Base-by-base conservation (phyloP, 1,140 invertebrate species). In the Leptinotarsa texana region DNA sequence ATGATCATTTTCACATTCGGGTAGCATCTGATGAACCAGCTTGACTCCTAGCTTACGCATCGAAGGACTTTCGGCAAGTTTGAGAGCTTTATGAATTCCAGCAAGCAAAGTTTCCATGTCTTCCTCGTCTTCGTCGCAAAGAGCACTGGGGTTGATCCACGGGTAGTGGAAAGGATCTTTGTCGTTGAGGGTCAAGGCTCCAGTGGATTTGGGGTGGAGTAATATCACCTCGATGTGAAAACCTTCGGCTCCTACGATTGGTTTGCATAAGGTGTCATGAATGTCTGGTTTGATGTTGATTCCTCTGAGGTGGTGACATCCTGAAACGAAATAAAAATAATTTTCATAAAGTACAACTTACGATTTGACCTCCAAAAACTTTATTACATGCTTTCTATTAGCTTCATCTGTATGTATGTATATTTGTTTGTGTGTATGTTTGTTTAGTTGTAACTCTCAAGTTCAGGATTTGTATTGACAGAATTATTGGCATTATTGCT, bases 161-260 rank as follows among this genome's bases (percentile, higher is more conserved):
- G 93, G 93, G 79, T 89, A 87, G 72, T 88, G 87, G 47, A 87
- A 87, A 3, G 92, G 92, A 85, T 93, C 87, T 49, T 76, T 85
- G 70, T 86, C 84, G 73, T 84, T 86, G n/a, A 93, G 82, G 78
- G 87, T 85, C 13, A 93, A 71, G 68, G 82, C 82, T n/a, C 92
- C 92, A 21, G 83, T 82, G 21, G 90, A 91, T 82, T 91, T 89
- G 1, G 95, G 94, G 82, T 92, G 88, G 3, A 94, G 88, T 0
- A 94, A 82, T 82, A 93, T 92, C 0, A 93, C 90, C 86, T 6
- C 90, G 21, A 80, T 74, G n/a, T 74, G 77, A 48, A 80, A 72
- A 27, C 74, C 74, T 66, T 77, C 63, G 42, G 74, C 67, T 21
- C 57, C 66, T 65, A 72, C 72, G 33, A 74, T 66, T 15, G 67